Base-by-base conservation (phyloP, 2,797 vertebrate species). In the Coracias cyanogaster region DNA sequence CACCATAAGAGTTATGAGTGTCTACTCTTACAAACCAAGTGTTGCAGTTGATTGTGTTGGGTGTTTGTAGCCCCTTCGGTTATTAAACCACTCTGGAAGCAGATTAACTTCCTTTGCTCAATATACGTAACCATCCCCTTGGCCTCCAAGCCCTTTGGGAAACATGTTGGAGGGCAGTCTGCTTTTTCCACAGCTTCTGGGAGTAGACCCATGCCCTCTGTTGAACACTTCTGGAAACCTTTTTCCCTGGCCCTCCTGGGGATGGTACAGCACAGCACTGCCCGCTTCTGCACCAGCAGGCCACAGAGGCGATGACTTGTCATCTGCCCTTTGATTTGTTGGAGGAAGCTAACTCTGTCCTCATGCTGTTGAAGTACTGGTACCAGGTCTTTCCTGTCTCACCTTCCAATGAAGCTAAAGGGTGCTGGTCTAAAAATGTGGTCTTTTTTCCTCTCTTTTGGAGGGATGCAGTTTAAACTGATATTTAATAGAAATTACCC, bases 281-380 rank as follows among this genome's bases (percentile, higher is more conserved):
- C 22, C 54, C 4, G 2, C 14, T 72, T 76, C 57, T 77, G 18
- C 46, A 45, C 16, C 0, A 0, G 31, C 41, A 61, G 19, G 20
- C 43, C 12, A 1, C 37, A 8, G 46, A 14, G 33, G 20, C 1
- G 2, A 3, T 5, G 7, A 28, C 41, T 77, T 2, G 1, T 82
- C 3, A 1, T 39, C 21, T 6, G 2, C 15, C 26, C 22, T 54
- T 86, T 64, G 8, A 6, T 33, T 52, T 54, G 18, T 33, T 65
- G 33, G 21, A 57, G 26, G 17, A 93, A 54, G 54, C 25, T 60
- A 33, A 41, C 0, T 0, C 18, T 52, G 29, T 29, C 35, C 22
- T 89, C 3, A 2, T 28, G 51, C 33, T 67, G 7, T 26, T 58
- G 11, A 13, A 26, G 5, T 51, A 20, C 24, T 37, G 8, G 8